phyloP scores from a whole-genome alignment of 2,888 invertebrate species.

The Lydus trimaculatus region DNA sequence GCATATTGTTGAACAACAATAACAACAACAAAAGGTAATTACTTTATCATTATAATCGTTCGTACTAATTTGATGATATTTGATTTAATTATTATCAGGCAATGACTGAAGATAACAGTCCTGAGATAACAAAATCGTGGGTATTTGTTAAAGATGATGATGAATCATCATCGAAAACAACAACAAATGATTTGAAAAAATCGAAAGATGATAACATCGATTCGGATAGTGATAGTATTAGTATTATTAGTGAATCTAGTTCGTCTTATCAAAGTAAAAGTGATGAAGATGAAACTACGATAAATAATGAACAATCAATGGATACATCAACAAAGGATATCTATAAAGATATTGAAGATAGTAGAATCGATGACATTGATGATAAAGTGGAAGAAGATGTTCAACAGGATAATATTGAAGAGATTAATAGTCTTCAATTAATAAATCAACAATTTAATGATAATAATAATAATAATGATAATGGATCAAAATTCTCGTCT shows the following conservation, averaged over 20 bases:
- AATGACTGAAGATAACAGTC: conserved; percentile 19
- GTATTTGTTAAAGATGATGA: conserved; percentile 16
- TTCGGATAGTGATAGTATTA: conserved; percentile 31
- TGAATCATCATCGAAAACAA: not conserved
- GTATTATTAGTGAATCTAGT: conserved; percentile 30
- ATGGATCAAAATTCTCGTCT: conserved; percentile 12
- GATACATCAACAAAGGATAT: conserved; percentile 15
- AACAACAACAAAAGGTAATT: not conserved
- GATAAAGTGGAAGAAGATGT: not conserved
- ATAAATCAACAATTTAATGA: conserved; percentile 8
- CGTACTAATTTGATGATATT: conserved; percentile 1
- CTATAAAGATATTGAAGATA: not conserved
- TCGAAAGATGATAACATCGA: conserved; percentile 17
- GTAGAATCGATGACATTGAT: not conserved
- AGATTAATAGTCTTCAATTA: conserved; percentile 8
- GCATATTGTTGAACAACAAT: not conserved
- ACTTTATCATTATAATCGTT: conserved; percentile 11
- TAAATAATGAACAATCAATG: not conserved
- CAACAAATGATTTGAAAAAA: conserved; percentile 9
- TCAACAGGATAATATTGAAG: not conserved
- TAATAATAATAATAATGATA: conserved; percentile 16
- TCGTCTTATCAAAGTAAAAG: conserved; percentile 16
- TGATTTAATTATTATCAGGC: conserved; percentile 14
- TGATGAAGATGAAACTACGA: conserved; percentile 20
- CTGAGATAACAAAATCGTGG: conserved; percentile 28